These are phyloP conservation scores for Myopa testacea DNA, from an alignment of 2,888 invertebrate genomes.

Conservation along the genomic window DNA sequence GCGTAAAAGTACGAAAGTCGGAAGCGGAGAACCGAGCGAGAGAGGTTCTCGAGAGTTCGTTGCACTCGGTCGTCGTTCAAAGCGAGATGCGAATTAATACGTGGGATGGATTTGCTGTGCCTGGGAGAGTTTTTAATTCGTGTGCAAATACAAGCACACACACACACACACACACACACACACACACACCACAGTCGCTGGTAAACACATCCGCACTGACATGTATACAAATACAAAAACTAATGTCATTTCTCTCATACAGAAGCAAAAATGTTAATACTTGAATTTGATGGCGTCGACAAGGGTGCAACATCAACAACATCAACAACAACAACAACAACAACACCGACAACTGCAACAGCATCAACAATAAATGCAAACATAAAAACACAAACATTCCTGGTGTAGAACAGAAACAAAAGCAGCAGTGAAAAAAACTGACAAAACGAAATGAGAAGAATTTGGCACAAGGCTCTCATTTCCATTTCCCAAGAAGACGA, in stretches of 20 bases:
- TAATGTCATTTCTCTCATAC: constrained; percentile 17
- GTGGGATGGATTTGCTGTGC: constrained; percentile 58
- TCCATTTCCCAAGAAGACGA: constrained; percentile 4
- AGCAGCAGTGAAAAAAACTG: neutral
- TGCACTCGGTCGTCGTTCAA: constrained; percentile 54
- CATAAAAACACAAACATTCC: neutral
- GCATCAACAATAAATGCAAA: constrained; percentile 6
- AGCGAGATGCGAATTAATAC: constrained; percentile 61
- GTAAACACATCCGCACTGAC: neutral
- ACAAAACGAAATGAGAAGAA: constrained; percentile 27
- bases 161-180: constrained; percentile 33
- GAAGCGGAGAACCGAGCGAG: constrained; percentile 31
- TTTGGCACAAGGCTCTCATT: constrained; percentile 39
- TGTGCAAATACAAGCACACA: constrained; percentile 55
- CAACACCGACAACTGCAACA: constrained; percentile 7
- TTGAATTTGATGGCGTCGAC: constrained; percentile 21
- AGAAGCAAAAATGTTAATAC: constrained; percentile 17
- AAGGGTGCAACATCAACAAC: constrained; percentile 17
- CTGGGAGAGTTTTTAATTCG: constrained; percentile 64
- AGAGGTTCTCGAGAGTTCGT: constrained; percentile 57
- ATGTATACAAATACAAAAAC: constrained; percentile 14
- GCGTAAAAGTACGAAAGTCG: neutral
- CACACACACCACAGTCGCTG: constrained; percentile 24
- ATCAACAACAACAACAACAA: neutral
- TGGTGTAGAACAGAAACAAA: constrained; percentile 7